phyloP scores from a whole-genome alignment of 2,888 invertebrate species.

The Plebejus melissa region DNA sequence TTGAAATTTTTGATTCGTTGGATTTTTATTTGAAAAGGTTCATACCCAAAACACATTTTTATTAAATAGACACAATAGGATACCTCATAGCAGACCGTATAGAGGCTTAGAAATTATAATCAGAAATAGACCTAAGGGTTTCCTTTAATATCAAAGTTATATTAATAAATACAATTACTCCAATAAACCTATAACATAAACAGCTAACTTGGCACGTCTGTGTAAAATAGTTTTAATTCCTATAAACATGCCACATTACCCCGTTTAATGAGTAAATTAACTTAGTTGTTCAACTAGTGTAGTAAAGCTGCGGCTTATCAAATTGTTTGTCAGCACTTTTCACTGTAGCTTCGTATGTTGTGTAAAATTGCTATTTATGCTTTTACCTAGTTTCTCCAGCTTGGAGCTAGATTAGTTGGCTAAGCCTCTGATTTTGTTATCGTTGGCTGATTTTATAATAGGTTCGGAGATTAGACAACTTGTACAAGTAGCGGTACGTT shows the following conservation, averaged over 20 bases:
- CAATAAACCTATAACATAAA: neutral
- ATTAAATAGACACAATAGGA: neutral
- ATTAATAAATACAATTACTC: neutral
- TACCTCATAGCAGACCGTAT: neutral
- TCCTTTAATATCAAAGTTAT: neutral
- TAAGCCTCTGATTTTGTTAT: neutral
- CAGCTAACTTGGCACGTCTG: neutral
- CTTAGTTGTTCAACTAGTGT: conserved; percentile 25
- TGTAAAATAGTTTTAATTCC: conserved; percentile 18
- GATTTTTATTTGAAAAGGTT: neutral
- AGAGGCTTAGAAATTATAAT: neutral
- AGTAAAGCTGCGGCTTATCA: conserved; percentile 1
- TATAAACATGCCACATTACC: conserved; percentile 15
- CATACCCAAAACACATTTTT: too few species aligned
- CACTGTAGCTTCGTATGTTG: conserved; percentile 13
- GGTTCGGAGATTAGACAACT: neutral
- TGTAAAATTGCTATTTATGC: conserved; percentile 24
- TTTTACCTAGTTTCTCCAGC: conserved; percentile 1
- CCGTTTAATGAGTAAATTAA: conserved; percentile 24
- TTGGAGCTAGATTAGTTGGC: neutral
- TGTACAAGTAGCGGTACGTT: neutral
- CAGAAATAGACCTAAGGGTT: neutral
- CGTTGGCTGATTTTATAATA: neutral
- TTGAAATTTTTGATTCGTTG: neutral
- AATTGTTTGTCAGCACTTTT: conserved; percentile 25